phyloP scores from a whole-genome alignment of 2,797 vertebrate species.

The Pipistrellus pygmaeus region DNA sequence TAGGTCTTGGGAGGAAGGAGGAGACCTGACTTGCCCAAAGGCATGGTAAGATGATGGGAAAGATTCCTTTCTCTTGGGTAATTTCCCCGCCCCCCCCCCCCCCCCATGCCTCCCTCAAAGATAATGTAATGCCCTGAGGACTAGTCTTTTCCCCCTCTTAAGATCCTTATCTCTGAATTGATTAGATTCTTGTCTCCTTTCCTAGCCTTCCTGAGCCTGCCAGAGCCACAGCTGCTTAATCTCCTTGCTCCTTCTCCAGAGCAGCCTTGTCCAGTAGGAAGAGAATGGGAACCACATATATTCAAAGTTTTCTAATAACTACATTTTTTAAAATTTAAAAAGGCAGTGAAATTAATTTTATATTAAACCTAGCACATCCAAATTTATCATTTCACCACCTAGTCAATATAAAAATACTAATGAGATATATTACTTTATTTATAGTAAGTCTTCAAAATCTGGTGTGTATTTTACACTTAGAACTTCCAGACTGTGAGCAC shows the following conservation, averaged over 20 bases:
- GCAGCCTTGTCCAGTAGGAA: neutral
- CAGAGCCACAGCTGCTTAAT: neutral
- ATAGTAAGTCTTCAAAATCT: neutral
- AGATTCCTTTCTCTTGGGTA: conserved; percentile 64
- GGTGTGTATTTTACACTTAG: neutral
- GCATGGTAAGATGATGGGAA: conserved; percentile 15
- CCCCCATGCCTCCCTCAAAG: conserved; percentile 7
- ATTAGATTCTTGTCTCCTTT: conserved; percentile 1
- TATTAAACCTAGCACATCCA: neutral
- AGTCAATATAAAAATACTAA: conserved; percentile 33
- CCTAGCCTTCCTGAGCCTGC: neutral
- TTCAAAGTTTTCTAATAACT: neutral
- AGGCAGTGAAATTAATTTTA: conserved; percentile 42
- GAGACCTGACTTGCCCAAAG: conserved; percentile 30
- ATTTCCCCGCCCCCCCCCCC: too few species aligned
- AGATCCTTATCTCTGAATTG: conserved; percentile 61
- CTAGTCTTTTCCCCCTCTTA: neutral
- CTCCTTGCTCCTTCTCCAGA: neutral
- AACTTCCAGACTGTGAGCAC: neutral
- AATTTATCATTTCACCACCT: conserved; percentile 3
- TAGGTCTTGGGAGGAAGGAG: conserved; percentile 25
- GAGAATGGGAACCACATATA: neutral
- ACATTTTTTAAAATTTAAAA: neutral
- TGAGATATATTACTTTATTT: conserved; percentile 32
- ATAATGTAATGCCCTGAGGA: conserved; percentile 45